Conservation (phyloP, 2,888 invertebrate species). For the Mythimna loreyi region DNA sequence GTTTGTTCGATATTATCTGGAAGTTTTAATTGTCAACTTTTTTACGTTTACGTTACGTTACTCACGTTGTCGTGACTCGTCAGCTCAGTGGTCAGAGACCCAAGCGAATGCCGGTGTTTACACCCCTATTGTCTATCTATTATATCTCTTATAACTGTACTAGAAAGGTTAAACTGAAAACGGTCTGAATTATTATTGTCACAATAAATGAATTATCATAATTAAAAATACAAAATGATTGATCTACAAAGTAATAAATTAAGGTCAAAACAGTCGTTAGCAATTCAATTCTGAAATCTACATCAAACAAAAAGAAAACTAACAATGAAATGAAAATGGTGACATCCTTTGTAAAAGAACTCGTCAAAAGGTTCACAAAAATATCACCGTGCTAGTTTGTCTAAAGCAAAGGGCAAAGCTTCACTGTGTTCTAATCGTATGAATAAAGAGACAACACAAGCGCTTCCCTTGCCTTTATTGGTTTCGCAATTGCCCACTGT, state of each 20-base stretch:
- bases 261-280: no score
- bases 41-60: no score
- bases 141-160: no score
- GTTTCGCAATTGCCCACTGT: conserved; percentile 46
- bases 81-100: no score
- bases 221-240: not conserved
- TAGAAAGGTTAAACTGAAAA: no score
- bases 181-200: no score
- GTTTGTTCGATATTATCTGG: no score
- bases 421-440: conserved; percentile 38
- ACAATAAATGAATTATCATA: no score
- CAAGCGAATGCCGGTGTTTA: no score
- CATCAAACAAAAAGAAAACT: not conserved
- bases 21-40: conserved; percentile 15
- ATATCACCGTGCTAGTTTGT: not conserved
- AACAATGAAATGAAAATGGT: not conserved
- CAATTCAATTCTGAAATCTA: not conserved
- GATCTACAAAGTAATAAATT: not conserved
- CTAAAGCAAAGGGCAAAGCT: conserved; percentile 25
- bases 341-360: not conserved
- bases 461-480: conserved; percentile 45
- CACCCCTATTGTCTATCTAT: no score
- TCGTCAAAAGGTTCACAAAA: conserved; percentile 10
- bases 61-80: no score
- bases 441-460: conserved; percentile 47